These are phyloP conservation scores for Lethocerus indicus DNA, from an alignment of 1,140 invertebrate species.

Conservation along the genomic window DNA sequence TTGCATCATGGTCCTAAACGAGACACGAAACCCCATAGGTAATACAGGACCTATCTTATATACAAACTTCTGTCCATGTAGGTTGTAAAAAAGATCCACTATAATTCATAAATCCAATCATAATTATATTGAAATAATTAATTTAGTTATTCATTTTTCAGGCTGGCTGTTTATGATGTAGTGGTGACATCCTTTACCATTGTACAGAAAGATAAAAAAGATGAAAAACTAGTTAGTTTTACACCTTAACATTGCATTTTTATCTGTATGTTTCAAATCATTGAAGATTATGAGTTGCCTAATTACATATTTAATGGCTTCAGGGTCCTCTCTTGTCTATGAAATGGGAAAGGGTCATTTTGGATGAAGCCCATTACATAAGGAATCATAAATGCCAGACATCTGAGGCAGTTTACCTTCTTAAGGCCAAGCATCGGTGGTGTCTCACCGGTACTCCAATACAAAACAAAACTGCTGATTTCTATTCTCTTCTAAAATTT, in stretches of 20 bases:
- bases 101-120: background rate
- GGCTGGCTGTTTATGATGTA: slow-evolving; percentile 41
- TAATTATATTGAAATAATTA: background rate
- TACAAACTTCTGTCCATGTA: background rate
- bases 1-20: slow-evolving; percentile 70
- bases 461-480: slow-evolving; percentile 81
- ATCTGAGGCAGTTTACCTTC: slow-evolving; percentile 45
- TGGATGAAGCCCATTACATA: slow-evolving; percentile 87
- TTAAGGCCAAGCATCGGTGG: slow-evolving; percentile 52
- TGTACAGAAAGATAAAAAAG: slow-evolving; percentile 34
- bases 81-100: background rate
- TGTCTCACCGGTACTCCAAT: slow-evolving; percentile 86
- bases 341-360: slow-evolving; percentile 66
- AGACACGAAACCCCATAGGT: slow-evolving; percentile 38
- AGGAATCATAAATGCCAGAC: slow-evolving; percentile 70
- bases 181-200: slow-evolving; percentile 67
- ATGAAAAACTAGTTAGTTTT: slow-evolving; percentile 8
- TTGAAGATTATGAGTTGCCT: background rate
- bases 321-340: slow-evolving; percentile 40
- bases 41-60: slow-evolving; percentile 13
- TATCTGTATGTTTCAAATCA: background rate
- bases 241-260: background rate
- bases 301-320: slow-evolving; percentile 4
- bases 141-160: slow-evolving; percentile 11
- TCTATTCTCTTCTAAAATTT: slow-evolving; percentile 78